Base-by-base conservation (phyloP, 2,113 vertebrate genomes). In the Albula goreensis region DNA sequence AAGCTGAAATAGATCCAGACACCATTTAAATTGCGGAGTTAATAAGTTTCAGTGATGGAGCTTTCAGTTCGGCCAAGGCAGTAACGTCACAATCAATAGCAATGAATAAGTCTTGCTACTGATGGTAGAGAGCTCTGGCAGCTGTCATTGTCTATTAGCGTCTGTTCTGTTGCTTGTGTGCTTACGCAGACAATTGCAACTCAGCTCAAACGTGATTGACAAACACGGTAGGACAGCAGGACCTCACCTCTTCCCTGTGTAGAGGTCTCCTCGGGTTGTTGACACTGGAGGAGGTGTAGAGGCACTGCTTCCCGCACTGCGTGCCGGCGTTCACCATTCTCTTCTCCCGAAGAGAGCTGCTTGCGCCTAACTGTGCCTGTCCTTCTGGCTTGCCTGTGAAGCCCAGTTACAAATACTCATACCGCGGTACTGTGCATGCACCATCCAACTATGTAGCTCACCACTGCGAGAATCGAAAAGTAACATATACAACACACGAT, bases 281-380 rank as follows among this genome's bases (percentile, higher is more conserved):
- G 85, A 91, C 92, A 78, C 91, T 83, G 1, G 89, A 85, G 88
- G 89, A 90, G 80, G 91, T 70, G 81, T 85, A 85, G 22, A 91
- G 88, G 79, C 89, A 85, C 88, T 95, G 93, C 85, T 95, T 96
- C 66, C 94, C 95, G 92, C 95, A 96, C 89, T 96, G 95, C 66
- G 94, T 96, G 31, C 94, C 94, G 4, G 95, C 92, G 85, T 91
- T 96, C 90, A 96, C 95, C 94, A 95, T 94, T 91, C 94, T 94
- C 90, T 94, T 95, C 91, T 95, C 94, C 87, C 89, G 93, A 41
- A 79, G 50, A 50, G 86, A 63, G 56, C 80, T 80, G 70, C 83
- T 78, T 6, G 77, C 63, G 86, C 78, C 8, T 79, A 84, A 56
- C 60, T 85, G 77, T 48, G 57, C 50, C 82, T 92, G 88, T 25